These are phyloP conservation scores for Eumacrocentrus americanus DNA, from an alignment of 2,888 invertebrate genomes.

Conservation along the genomic window DNA sequence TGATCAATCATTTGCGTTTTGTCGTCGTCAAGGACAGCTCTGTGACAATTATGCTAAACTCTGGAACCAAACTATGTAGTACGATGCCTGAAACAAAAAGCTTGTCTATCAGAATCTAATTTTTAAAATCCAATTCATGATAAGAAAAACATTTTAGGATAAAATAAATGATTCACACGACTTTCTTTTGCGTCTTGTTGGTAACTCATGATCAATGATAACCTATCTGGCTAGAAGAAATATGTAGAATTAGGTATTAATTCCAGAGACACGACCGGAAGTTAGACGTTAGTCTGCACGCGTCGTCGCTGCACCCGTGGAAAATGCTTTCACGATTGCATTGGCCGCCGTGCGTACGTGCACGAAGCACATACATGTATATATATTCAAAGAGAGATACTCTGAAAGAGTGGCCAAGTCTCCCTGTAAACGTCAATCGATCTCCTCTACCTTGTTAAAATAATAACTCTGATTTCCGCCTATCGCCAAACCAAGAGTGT, in stretches of 20 bases:
- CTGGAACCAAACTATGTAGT: too few species aligned
- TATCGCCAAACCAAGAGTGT: slow-evolving; percentile 23
- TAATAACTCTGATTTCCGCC: slow-evolving; percentile 32
- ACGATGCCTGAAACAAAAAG: too few species aligned
- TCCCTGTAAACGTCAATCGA: slow-evolving; percentile 5
- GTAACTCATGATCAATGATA: too few species aligned
- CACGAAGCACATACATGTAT: slow-evolving; percentile 7
- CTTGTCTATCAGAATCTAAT: too few species aligned
- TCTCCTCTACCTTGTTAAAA: slow-evolving; percentile 27
- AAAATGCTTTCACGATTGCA: slow-evolving; percentile 35
- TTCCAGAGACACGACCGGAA: slow-evolving; percentile 27
- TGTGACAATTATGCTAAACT: too few species aligned
- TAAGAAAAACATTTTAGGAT: too few species aligned
- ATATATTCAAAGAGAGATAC: slow-evolving; percentile 5
- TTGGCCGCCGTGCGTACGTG: slow-evolving; percentile 23
- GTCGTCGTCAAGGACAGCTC: not conserved
- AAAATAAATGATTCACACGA: too few species aligned
- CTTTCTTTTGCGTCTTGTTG: not conserved
- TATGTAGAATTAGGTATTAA: not conserved
- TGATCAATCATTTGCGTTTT: not conserved
- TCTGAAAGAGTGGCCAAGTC: too few species aligned
- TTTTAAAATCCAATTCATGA: too few species aligned
- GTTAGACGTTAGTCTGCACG: slow-evolving; percentile 27
- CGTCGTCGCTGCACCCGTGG: slow-evolving; percentile 18
- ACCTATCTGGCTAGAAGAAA: not conserved